Conservation (phyloP, 2,888 invertebrate species). For the Nineta flava region DNA sequence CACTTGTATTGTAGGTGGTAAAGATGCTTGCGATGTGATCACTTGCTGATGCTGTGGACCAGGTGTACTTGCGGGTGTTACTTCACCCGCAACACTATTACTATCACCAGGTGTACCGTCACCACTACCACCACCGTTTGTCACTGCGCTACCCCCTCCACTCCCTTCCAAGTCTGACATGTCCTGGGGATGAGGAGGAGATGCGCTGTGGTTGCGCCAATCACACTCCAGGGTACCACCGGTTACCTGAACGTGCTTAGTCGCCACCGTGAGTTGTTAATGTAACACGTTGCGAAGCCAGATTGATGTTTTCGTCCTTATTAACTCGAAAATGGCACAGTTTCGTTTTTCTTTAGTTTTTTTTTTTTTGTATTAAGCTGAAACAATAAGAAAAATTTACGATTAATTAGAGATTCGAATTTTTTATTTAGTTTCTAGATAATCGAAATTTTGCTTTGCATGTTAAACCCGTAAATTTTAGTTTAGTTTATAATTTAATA, state of each 20-base stretch:
- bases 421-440: too few relatives aligned
- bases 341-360: too few relatives aligned
- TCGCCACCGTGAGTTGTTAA: conserved; percentile 17
- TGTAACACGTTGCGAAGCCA: neutral
- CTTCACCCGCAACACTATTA: conserved; percentile 33
- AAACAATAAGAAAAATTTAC: too few relatives aligned
- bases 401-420: too few relatives aligned
- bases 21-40: conserved; percentile 31
- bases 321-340: neutral
- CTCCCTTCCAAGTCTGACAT: conserved; percentile 15
- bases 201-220: conserved; percentile 15
- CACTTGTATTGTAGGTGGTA: conserved; percentile 33
- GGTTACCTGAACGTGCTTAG: neutral
- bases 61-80: conserved; percentile 31
- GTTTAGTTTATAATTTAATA: too few relatives aligned
- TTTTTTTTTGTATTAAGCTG: too few relatives aligned
- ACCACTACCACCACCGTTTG: conserved; percentile 30
- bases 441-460: too few relatives aligned
- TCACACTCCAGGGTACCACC: conserved; percentile 25
- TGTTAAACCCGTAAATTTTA: too few relatives aligned
- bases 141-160: conserved; percentile 31
- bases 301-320: neutral
- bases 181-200: conserved; percentile 2
- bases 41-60: conserved; percentile 18
- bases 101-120: conserved; percentile 27